Base-by-base conservation (phyloP, 1,140 invertebrate genomes). In the Saccostrea cuccullata region DNA sequence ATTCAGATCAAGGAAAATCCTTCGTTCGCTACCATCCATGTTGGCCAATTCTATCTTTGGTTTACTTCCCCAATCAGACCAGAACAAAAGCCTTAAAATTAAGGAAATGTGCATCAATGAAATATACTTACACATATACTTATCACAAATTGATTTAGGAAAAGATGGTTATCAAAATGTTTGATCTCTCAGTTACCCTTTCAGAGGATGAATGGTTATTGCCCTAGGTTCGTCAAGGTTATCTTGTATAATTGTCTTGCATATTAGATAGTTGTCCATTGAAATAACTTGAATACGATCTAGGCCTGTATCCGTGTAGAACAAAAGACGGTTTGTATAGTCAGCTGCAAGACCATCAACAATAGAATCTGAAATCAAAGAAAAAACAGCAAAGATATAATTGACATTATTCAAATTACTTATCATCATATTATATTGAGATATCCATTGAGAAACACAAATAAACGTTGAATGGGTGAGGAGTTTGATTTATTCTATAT, bases 11-110 rank as follows among this genome's bases (percentile, higher is more conserved):
- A 93, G 85, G 17, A 94, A 67, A 6, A 87, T 70, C 20, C 17
- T 30, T 82, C 92, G 82, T 12, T 91, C 87, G 1, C 82, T 86
- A 0, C 99, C 99, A 92, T 99, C 98, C 98, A 99, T 98, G 23
- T 98, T 98, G 5, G 98, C 97, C 89, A 98, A 95, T 95, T 99
- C 98, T 85, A 99, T 98, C 3, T 98, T 95, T 0, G 99, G 98
- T 95, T 99, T 98, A 93, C 98, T 98, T 58, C 99, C 99, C 98
- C 99, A 99, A 94, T 99, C 99, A 0, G 98, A 99, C 98, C 98
- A 99, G 95, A 99, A 99, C 9, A 99, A 95, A 96, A 40, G 83
- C 9, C 92, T 94, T 85, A 4, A 87, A 86, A 26, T 47, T 36
- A 82, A 82, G 4, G 13, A 36, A 82, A 82, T 82, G 9, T 6